phyloP scores from a whole-genome alignment of 2,113 vertebrate species.

The Piprites chloris region DNA sequence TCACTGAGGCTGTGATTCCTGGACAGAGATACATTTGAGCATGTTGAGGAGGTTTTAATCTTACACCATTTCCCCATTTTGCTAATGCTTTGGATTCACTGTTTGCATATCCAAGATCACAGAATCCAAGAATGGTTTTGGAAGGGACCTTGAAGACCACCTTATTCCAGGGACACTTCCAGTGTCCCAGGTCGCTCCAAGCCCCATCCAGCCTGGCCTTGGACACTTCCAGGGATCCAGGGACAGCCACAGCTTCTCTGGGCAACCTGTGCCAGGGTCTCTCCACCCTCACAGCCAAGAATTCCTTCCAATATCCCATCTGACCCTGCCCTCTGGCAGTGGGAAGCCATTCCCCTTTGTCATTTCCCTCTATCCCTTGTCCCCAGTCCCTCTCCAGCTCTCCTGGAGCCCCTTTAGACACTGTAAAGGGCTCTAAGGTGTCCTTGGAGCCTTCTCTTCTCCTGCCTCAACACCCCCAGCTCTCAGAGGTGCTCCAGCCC shows the following conservation, averaged over 20 bases:
- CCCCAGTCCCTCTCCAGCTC: neutral
- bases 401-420: neutral
- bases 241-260: neutral
- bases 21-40: neutral
- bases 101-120: neutral
- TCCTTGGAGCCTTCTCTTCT: neutral
- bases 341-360: neutral
- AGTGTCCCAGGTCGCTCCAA: neutral
- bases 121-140: neutral
- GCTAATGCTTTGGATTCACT: neutral
- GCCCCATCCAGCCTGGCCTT: neutral
- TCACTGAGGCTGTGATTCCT: neutral
- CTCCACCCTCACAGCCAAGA: fast-evolving
- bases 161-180: neutral
- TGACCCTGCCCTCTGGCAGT: neutral
- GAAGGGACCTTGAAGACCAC: neutral
- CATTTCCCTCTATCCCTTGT: neutral
- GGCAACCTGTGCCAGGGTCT: neutral
- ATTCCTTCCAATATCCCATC: neutral
- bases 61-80: neutral
- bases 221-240: neutral
- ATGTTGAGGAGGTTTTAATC: neutral
- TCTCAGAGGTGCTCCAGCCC: neutral
- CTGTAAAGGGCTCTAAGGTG: neutral
- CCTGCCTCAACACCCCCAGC: neutral